Base-by-base conservation (phyloP, 2,113 vertebrate species). In the Pholis gunnellus region DNA sequence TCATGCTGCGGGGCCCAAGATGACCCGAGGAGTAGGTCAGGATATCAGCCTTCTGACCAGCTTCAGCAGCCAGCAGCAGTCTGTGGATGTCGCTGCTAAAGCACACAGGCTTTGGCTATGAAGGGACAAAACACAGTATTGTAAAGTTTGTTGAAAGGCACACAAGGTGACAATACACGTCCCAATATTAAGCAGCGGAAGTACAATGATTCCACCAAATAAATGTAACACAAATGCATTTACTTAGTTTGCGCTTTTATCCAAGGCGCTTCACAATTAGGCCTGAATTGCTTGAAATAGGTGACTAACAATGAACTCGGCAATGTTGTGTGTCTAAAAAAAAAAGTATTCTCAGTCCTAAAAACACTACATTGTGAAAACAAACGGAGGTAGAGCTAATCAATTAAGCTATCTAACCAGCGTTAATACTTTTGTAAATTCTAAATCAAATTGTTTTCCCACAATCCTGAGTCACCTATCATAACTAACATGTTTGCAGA, bases 1-100 rank as follows among this genome's bases (percentile, higher is more conserved):
- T 72, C 64, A 96, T 78, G 34, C 94, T 92, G 48, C 61, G 77
- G 56, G 86, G 91, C 54, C 96, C 95, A 56, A 96, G 88, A 78
- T 94, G 93, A n/a, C 95, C 92, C 0, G 91, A 94, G 36, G 72
- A 93, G 48, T 95, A 95, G 75, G 90, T 84, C 71, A 59, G 60
- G 84, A 96, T 72, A 5, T 96, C 94, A 6, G 84, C 88, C 83
- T 76, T 93, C 66, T 95, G 94, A 9, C 66, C 88, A 7, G 63
- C 85, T 91, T 96, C 93, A 22, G 95, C 48, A 0, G 63, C 81
- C 89, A 75, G 76, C 75, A 95, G 93, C 40, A 96, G 85, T 9
- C 65, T 42, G 52, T n/a, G 31, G 42, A 95, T 75, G 27, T 92
- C 77, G 0, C 72, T 80, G 27, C 75, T 20, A 34, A 50, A 87